Percentiles rank a stretch among this genome's conserved stretches.
Evolutionary conservation across 92 coral and sea anemone genomes (phyloP).

Genomic region (Epizoanthus ramosus): DNA sequence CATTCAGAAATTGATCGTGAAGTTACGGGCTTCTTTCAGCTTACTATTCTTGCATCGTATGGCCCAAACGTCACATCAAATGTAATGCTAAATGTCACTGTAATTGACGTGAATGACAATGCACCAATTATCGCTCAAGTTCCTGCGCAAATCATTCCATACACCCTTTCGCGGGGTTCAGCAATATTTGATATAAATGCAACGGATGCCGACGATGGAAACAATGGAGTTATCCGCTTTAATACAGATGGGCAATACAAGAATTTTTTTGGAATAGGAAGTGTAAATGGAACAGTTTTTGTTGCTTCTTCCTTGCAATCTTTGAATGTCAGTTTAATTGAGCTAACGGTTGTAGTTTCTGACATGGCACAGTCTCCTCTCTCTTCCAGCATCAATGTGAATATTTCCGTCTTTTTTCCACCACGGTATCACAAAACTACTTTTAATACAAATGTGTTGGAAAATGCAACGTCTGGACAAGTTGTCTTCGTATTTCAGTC

Average conservation of each 20-base stretch:
- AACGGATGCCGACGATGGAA: slow-evolving; percentile 47
- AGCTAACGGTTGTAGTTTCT: slow-evolving; percentile 27
- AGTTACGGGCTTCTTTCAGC: slow-evolving; percentile 14
- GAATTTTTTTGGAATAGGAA: slow-evolving; percentile 19
- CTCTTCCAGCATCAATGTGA: slow-evolving; percentile 39
- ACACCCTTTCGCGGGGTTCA: slow-evolving; percentile 50
- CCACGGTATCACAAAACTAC: not conserved
- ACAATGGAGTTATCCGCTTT: slow-evolving; percentile 32
- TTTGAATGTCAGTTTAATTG: slow-evolving; percentile 26
- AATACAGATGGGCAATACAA: slow-evolving; percentile 4
- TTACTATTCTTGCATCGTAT: slow-evolving; percentile 47
- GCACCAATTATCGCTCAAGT: slow-evolving; percentile 38
- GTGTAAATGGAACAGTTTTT: slow-evolving; percentile 40
- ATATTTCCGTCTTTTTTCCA: slow-evolving; percentile 36
- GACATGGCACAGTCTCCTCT: slow-evolving; percentile 39
- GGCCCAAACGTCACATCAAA: slow-evolving; percentile 62
- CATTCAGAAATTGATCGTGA: slow-evolving; percentile 49
- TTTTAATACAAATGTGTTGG: not conserved
- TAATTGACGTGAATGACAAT: slow-evolving; percentile 55
- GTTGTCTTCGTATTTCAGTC: slow-evolving; percentile 9
- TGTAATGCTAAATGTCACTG: slow-evolving; percentile 52
- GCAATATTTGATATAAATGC: slow-evolving; percentile 45
- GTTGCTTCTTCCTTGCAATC: slow-evolving; percentile 47
- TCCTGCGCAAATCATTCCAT: slow-evolving; percentile 36
- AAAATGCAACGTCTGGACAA: slow-evolving; percentile 2